These are phyloP conservation scores for Leptopilina myrica DNA, from an alignment of 2,888 invertebrate genomes.

Conservation along the genomic window DNA sequence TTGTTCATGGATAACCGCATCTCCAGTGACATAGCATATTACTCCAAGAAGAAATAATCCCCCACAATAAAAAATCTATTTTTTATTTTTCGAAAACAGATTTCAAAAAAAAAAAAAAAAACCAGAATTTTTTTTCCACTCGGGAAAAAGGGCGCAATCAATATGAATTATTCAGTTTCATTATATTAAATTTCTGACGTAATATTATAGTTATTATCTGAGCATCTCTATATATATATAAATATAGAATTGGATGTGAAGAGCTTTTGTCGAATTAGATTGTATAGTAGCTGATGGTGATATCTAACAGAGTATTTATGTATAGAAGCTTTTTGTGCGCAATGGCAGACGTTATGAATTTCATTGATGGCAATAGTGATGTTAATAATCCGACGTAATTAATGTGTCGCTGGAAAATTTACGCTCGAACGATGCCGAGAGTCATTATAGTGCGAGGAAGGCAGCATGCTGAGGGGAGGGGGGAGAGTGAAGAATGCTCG, in stretches of 20 bases:
- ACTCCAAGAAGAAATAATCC: neutral
- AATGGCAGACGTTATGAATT: slow-evolving; percentile 51
- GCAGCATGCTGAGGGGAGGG: slow-evolving; percentile 28
- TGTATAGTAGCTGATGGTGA: slow-evolving; percentile 17
- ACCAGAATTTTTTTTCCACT: neutral
- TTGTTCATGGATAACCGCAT: slow-evolving; percentile 20
- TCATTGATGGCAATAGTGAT: slow-evolving; percentile 56
- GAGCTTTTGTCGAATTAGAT: slow-evolving; percentile 16
- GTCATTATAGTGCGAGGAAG: slow-evolving; percentile 49
- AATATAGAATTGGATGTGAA: neutral
- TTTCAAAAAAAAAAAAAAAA: too few relatives aligned
- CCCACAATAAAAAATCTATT: neutral
- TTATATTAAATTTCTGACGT: neutral
- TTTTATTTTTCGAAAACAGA: neutral
- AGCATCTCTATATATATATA: too few relatives aligned
- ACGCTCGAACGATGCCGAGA: slow-evolving; percentile 50
- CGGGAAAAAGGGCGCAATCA: neutral
- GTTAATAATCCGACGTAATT: slow-evolving; percentile 63
- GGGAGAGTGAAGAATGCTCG: slow-evolving; percentile 32
- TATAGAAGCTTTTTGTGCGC: slow-evolving; percentile 6
- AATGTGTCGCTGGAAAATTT: slow-evolving; percentile 58
- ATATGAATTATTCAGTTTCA: neutral
- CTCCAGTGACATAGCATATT: neutral
- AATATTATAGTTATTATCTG: too few relatives aligned
- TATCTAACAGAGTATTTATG: neutral